Evolutionary conservation across 2,797 vertebrate genomes (phyloP), one percentile per base, ranked within the genome.

Genomic region (Bovichtus diacanthus): DNA sequence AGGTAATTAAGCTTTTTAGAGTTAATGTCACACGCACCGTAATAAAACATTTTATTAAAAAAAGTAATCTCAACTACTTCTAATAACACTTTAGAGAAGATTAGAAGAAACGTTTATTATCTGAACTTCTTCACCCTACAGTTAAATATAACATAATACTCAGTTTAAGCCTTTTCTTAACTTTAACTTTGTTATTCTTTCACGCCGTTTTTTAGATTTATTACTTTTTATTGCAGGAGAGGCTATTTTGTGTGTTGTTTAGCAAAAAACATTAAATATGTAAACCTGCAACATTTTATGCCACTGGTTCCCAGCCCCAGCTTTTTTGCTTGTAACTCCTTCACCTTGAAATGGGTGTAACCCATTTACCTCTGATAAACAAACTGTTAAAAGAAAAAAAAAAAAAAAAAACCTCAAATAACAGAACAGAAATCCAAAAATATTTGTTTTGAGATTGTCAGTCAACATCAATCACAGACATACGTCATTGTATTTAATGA

Each of bases 1-100:
- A 97, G 98, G 98, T 99, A 87, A 85, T 62, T 19, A 13, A 56
- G 58, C 46, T 67, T 11, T 73, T 78, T 69, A 15, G 36, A 25
- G 39, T 47, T 18, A 29, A 36, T 9, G 9, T 71, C 15, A n/a
- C 69, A 56, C 56, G 5, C 18, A 16, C 16, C 59, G 2, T 43
- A 9, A 46, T n/a, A n/a, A n/a, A n/a, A n/a, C n/a, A n/a, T n/a
- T 34, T 34, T 9, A 31, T 34, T n/a, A 25, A 50, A 46, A n/a
- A 8, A 39, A 25, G 9, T 18, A 15, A 29, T 36, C 2, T 2
- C n/a, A 4, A 41, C 8, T 15, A 4, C 19, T 69, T 58, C 1
- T 27, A 8, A 49, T 54, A 27, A 16, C 23, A 21, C 49, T 41
- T 44, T 6, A 50, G 19, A 39, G 12, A 15, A 27, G 43, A 19